Percentiles rank a stretch among this genome's conserved stretches.
Conservation (phyloP, 2,888 invertebrate species). For the Hedya salicella region DNA sequence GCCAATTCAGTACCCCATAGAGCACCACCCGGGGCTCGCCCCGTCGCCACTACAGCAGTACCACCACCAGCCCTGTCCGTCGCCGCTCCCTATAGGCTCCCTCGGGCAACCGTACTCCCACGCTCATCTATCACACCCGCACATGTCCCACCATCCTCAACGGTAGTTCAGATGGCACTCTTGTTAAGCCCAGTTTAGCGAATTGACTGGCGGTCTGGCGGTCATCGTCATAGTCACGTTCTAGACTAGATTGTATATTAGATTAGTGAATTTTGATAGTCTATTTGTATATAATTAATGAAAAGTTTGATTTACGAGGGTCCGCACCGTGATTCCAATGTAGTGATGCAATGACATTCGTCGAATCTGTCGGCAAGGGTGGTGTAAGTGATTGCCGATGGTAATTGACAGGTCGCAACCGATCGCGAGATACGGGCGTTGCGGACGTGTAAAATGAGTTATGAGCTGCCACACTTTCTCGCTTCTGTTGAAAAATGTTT, state of each 20-base stretch:
- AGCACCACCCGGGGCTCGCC: conserved; percentile 87
- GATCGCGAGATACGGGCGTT: conserved; percentile 59
- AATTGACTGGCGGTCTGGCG: conserved; percentile 58
- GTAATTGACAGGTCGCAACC: conserved; percentile 70
- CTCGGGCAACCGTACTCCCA: conserved; percentile 81
- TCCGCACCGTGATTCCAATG: conserved; percentile 57
- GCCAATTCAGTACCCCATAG: conserved; percentile 89
- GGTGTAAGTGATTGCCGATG: conserved; percentile 58
- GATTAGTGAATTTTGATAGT: conserved; percentile 65
- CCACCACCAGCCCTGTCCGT: conserved; percentile 90
- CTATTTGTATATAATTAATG: conserved; percentile 74
- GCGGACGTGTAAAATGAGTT: conserved; percentile 62
- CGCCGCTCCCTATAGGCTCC: conserved; percentile 88
- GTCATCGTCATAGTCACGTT: conserved; percentile 76
- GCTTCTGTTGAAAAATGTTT: conserved; percentile 57
- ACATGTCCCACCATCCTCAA: conserved; percentile 92
- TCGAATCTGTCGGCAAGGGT: conserved; percentile 47
- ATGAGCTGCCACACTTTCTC: conserved; percentile 60
- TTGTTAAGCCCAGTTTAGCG: conserved; percentile 58
- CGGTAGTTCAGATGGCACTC: conserved; percentile 87
- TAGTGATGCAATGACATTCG: conserved; percentile 45
- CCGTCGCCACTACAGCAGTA: conserved; percentile 88
- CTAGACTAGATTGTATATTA: conserved; percentile 67
- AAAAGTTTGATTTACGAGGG: conserved; percentile 60
- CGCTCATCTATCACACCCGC: conserved; percentile 87